Base-by-base conservation (phyloP, 2,797 vertebrate species). In the Pelodytes ibericus region DNA sequence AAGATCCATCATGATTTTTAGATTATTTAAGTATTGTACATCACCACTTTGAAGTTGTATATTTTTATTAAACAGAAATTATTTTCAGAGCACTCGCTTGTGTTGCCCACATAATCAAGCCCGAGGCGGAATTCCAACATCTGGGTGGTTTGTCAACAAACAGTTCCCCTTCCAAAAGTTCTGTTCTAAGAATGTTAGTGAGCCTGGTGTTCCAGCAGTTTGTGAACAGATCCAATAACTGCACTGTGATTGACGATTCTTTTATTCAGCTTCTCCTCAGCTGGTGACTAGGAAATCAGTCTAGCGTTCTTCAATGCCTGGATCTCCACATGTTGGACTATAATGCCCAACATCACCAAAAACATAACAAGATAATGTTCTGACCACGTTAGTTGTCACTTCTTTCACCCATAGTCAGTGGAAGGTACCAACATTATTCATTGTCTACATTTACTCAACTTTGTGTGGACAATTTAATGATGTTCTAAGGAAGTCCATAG, bases 81-180 rank as follows among this genome's bases (percentile, higher is more conserved):
- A 59, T 66, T 71, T 59, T 65, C 56, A 33, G 24, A 61, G 36
- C 11, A 10, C 25, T 27, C 9, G n/a, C 4, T 67, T 8, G 33
- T 73, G 27, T 63, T 71, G 51, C 67, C 68, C 61, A 58, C 59
- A 75, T 26, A 71, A 59, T 64, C 22, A 57, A 30, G 27, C 60
- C 56, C 5, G 51, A 36, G 74, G 74, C 60, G 15, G 25, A 1
- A 41, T 24, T 63, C 60, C 67, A 71, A 71, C 74, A 77, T 77
- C 67, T 76, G 74, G 73, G 73, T 75, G 73, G 73, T 75, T 73
- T 63, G 66, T 63, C 58, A 39, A 56, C 66, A 70, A 26, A 57
- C 44, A 62, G 2, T 61, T 29, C 13, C 15, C n/a, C 18, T 44
- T 60, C 41, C 64, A 60, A 20, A 61, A 68, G 31, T 49, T 20